Evolutionary conservation across 2,797 vertebrate species (phyloP).

Genomic region (Myotis myotis): DNA sequence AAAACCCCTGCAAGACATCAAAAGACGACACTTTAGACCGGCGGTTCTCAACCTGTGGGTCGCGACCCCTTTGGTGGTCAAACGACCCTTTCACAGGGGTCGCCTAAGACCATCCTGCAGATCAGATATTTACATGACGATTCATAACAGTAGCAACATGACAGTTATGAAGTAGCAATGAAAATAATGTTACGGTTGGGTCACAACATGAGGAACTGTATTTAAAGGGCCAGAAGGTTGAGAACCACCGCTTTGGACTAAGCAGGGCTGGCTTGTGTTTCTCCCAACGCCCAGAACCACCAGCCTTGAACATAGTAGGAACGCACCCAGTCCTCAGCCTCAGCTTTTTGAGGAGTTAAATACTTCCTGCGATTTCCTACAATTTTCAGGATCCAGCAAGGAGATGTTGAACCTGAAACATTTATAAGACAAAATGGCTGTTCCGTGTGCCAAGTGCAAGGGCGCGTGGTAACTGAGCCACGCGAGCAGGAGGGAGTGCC

Average conservation of each 20-base stretch:
- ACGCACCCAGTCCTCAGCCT: background rate
- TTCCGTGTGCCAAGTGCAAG: background rate
- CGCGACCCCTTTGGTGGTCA: too few relatives aligned
- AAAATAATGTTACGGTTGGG: too few relatives aligned
- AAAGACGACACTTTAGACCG: background rate
- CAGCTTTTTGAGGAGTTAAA: background rate
- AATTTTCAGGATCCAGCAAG: background rate
- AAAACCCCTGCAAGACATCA: background rate
- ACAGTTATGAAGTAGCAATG: too few relatives aligned
- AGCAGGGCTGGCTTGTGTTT: background rate
- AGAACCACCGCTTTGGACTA: too few relatives aligned
- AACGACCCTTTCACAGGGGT: too few relatives aligned
- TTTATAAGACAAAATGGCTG: background rate
- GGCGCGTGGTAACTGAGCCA: background rate
- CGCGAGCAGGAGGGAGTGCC: accelerated
- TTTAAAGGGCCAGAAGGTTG: too few relatives aligned
- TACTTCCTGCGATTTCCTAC: background rate
- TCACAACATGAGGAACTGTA: too few relatives aligned
- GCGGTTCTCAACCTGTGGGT: too few relatives aligned
- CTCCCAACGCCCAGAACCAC: background rate
- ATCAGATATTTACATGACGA: too few relatives aligned
- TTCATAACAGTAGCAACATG: too few relatives aligned
- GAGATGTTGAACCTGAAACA: background rate
- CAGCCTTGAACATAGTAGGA: background rate
- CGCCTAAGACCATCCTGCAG: too few relatives aligned